Conservation (phyloP, 1,140 invertebrate species). For the Anastatus disparis region DNA sequence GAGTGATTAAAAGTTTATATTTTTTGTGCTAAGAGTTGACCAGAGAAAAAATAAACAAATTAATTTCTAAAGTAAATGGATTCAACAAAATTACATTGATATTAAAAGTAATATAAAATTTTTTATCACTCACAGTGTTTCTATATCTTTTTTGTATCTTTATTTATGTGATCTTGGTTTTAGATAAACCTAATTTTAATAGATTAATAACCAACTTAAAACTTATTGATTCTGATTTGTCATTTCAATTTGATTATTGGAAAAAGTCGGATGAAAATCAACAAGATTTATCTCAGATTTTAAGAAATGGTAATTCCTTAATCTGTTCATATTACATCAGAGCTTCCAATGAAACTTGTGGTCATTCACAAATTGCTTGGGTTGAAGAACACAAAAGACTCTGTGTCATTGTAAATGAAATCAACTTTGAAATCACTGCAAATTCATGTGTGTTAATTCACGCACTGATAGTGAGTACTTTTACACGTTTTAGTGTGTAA, state of each 20-base stretch:
- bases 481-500: too few species aligned
- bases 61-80: conserved; percentile 21
- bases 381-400: conserved; percentile 1
- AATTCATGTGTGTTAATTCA: too few species aligned
- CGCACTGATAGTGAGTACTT: too few species aligned
- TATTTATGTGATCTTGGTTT: too few species aligned
- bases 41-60: background rate
- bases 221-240: conserved; percentile 4
- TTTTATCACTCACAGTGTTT: background rate
- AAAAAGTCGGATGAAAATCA: background rate
- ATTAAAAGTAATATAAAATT: background rate
- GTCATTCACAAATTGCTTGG: background rate
- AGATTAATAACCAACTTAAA: conserved; percentile 17
- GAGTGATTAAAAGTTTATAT: conserved; percentile 32
- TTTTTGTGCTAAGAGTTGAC: conserved; percentile 12
- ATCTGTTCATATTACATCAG: background rate
- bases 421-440: conserved; percentile 7
- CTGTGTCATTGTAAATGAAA: conserved; percentile 31
- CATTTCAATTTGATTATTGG: conserved; percentile 33
- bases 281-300: background rate
- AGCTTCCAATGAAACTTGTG: background rate
- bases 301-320: background rate
- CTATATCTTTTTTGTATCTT: background rate
- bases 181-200: conserved; percentile 20
- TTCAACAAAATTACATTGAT: conserved; percentile 15